Base-by-base conservation (phyloP, 1,140 invertebrate genomes). In the Vollenhovia emeryi region DNA sequence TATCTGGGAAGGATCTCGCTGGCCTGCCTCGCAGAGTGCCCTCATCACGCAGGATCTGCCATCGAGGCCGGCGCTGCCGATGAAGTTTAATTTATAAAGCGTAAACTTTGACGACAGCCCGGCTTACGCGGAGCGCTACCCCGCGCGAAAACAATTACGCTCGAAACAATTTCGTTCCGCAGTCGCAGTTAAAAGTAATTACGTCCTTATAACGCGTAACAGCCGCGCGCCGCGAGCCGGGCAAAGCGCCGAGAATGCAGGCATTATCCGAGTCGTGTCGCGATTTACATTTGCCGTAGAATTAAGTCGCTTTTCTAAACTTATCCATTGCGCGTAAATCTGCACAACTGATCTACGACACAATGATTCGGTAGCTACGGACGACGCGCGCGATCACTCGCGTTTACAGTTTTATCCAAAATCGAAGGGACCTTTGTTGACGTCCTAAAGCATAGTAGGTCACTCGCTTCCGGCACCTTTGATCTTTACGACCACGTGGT, bases 21-120 rank as follows among this genome's bases (percentile, higher is more conserved):
- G 96, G 5, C 96, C 95, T 9, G 96, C 96, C 87, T 97, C 97
- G 91, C 97, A 97, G 0, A 97, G 93, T 0, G 97, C 96, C 84
- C 96, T 96, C 86, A 97, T 94, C 78, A 97, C 95, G 91, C 97
- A 97, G 24, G 96, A 95, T 84, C 95, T 94, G 2, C 97, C 97
- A 86, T 96, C 96, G 88, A 97, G 96, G 3, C 97, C 97, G 95
- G 96, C 96, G 79, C 97, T 97, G 92, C 82, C 57, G 60, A 91
- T 91, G 79, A 92, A 92, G 75, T 91, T 93, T 91, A 90, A 92
- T 92, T 92, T 91, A 89, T n/a, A 92, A 91, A 91, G 27, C 33
- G 3, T 45, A 60, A 84, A 64, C 11, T 87, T 86, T 52, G 68
- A 79, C 76, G 71, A 68, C 71, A 21, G 18, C 30, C 48, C 68